phyloP scores from a whole-genome alignment of 2,797 vertebrate species.

The Euthynnus affinis region DNA sequence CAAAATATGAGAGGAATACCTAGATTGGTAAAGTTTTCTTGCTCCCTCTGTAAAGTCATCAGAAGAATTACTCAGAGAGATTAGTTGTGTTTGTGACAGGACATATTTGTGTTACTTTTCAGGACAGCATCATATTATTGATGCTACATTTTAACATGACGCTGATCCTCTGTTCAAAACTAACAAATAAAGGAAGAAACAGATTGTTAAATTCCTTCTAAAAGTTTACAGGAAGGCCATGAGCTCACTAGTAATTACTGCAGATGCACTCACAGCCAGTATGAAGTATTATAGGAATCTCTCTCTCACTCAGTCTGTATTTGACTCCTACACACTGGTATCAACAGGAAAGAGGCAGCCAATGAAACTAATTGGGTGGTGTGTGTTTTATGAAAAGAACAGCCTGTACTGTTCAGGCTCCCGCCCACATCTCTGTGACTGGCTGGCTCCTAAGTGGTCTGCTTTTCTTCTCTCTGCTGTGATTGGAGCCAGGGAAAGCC shows the following conservation, averaged over 20 bases:
- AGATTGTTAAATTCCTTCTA: slow-evolving; percentile 23
- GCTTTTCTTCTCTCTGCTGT: slow-evolving; percentile 77
- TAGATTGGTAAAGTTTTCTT: background rate
- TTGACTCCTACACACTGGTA: slow-evolving; percentile 79
- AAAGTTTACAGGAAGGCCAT: slow-evolving; percentile 38
- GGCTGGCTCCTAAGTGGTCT: slow-evolving; percentile 85
- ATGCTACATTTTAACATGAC: background rate
- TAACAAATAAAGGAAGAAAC: slow-evolving; percentile 5
- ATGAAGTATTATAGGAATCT: slow-evolving; percentile 52
- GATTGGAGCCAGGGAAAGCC: slow-evolving; percentile 82
- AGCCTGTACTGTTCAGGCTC: slow-evolving; percentile 81
- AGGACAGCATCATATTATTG: background rate
- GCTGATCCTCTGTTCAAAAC: slow-evolving; percentile 3
- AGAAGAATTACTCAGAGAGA: background rate
- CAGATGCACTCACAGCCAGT: slow-evolving; percentile 34
- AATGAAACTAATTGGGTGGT: slow-evolving; percentile 84
- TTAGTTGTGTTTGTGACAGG: background rate
- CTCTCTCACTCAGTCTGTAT: slow-evolving; percentile 53
- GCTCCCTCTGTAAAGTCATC: background rate
- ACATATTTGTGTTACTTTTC: background rate
- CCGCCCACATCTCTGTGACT: slow-evolving; percentile 79
- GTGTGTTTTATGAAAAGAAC: slow-evolving; percentile 86
- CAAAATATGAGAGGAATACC: background rate
- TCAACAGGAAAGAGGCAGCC: slow-evolving; percentile 85
- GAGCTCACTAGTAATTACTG: slow-evolving; percentile 53